A percentile compares a stretch with the other conserved stretches of the same genome.
Evolutionary conservation across 2,888 invertebrate genomes (phyloP).

Genomic region (Xestia xanthographa): DNA sequence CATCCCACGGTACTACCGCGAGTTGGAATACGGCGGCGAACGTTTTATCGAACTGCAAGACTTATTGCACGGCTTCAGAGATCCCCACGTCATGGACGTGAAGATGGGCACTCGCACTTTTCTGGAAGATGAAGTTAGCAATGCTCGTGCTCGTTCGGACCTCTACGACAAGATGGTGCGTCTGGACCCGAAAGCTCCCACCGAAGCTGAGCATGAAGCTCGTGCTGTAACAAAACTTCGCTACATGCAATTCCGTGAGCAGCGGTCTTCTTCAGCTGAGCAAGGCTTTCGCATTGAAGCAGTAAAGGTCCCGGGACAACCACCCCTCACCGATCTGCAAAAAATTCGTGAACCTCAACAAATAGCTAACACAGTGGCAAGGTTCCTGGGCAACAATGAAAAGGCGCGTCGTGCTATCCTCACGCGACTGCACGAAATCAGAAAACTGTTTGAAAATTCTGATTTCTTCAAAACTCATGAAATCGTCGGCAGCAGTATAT

Average conservation of each 20-base stretch:
- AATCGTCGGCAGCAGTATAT: conserved; percentile 98
- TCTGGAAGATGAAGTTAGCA: conserved; percentile 98
- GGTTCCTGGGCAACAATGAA: conserved; percentile 93
- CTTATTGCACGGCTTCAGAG: conserved; percentile 96
- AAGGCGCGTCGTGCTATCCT: conserved; percentile 93
- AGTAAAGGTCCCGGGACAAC: conserved; percentile 95
- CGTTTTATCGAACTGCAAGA: conserved; percentile 99
- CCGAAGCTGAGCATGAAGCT: conserved; percentile 94
- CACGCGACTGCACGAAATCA: conserved; percentile 94
- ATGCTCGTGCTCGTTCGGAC: conserved; percentile 95
- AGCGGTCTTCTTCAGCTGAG: conserved; percentile 97
- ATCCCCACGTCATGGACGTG: conserved; percentile 99
- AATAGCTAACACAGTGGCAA: conserved; percentile 93
- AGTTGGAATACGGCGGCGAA: conserved; percentile 94
- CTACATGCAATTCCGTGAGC: conserved; percentile 99
- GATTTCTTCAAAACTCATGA: conserved; percentile 96
- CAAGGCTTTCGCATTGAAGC: conserved; percentile 99
- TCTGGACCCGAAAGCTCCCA: conserved; percentile 96
- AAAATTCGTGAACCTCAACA: conserved; percentile 95
- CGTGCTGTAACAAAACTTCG: conserved; percentile 98
- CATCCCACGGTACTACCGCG: conserved; percentile 96
- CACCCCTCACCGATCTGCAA: conserved; percentile 96
- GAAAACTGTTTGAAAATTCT: conserved; percentile 95
- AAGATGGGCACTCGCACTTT: conserved; percentile 99
- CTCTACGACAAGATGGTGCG: conserved; percentile 99